A percentile compares a stretch with the other conserved stretches of the same genome.
Conservation (phyloP, 2,888 invertebrate species). For the Odontothrips loti region DNA sequence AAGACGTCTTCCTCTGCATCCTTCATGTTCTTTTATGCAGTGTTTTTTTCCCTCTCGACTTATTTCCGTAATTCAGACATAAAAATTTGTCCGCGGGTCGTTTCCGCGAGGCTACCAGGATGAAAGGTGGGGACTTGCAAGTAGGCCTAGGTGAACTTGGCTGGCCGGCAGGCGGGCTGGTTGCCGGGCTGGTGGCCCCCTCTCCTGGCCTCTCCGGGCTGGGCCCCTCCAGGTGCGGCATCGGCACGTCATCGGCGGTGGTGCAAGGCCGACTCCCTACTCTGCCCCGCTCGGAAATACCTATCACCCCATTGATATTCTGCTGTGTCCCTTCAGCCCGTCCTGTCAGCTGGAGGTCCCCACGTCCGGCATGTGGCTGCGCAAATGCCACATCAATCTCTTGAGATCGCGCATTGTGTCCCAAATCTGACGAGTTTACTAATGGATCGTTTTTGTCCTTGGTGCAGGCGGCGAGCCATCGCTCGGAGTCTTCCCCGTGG, state of each 20-base stretch:
- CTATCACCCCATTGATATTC: no score
- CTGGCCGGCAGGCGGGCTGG: no score
- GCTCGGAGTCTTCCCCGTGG: conserved; percentile 1
- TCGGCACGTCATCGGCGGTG: background rate
- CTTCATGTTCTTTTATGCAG: no score
- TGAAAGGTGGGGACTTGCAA: background rate
- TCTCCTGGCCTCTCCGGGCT: background rate
- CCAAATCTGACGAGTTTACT: no score
- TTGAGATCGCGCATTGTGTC: no score
- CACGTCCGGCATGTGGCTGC: no score
- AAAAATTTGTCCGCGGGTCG: background rate
- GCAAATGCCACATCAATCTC: no score
- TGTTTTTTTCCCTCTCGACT: no score
- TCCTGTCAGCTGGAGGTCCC: no score
- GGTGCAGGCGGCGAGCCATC: background rate
- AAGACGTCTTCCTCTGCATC: background rate
- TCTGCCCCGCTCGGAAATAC: background rate
- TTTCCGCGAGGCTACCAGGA: background rate
- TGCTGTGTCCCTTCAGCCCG: no score
- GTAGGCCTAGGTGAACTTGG: conserved; percentile 19
- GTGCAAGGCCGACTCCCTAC: background rate
- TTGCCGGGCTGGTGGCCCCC: no score
- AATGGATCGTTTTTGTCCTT: background rate
- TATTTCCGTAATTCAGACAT: background rate
- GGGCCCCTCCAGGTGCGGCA: background rate